Conservation (phyloP, 2,113 vertebrate species). For the Ginglymostoma cirratum region DNA sequence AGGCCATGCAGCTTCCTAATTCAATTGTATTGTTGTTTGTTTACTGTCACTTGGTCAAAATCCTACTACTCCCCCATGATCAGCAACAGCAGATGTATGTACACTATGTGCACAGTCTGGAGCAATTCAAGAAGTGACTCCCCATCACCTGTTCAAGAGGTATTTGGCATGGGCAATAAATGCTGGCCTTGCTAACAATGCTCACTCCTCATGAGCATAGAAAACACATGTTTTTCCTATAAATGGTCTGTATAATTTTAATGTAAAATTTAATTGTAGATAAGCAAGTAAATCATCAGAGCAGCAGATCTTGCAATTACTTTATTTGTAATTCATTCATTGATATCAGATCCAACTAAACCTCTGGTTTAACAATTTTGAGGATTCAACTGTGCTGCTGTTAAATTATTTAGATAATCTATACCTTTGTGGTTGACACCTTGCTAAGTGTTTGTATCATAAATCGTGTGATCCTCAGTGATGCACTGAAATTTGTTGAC, state of each 20-base stretch:
- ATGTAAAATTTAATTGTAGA: background rate
- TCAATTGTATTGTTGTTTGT: background rate
- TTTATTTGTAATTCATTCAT: background rate
- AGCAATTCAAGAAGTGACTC: too few species aligned
- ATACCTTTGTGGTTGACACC: background rate
- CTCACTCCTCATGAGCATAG: background rate
- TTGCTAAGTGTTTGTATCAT: background rate
- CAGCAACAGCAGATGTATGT: background rate
- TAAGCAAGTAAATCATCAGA: background rate
- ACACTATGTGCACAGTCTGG: background rate
- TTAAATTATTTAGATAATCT: background rate
- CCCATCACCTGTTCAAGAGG: background rate
- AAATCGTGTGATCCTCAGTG: background rate
- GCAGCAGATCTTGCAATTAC: background rate
- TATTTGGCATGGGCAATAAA: background rate
- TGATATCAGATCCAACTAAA: background rate
- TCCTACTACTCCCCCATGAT: background rate
- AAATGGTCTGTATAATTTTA: background rate
- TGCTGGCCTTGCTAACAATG: background rate
- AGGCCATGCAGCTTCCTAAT: background rate
- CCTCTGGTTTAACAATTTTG: background rate
- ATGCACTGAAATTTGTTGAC: background rate
- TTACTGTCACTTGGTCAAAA: background rate
- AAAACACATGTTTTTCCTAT: background rate
- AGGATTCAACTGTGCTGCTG: background rate